Evolutionary conservation across 2,797 vertebrate genomes (phyloP), one percentile per base, ranked within the genome.

Genomic region (Todus mexicanus): DNA sequence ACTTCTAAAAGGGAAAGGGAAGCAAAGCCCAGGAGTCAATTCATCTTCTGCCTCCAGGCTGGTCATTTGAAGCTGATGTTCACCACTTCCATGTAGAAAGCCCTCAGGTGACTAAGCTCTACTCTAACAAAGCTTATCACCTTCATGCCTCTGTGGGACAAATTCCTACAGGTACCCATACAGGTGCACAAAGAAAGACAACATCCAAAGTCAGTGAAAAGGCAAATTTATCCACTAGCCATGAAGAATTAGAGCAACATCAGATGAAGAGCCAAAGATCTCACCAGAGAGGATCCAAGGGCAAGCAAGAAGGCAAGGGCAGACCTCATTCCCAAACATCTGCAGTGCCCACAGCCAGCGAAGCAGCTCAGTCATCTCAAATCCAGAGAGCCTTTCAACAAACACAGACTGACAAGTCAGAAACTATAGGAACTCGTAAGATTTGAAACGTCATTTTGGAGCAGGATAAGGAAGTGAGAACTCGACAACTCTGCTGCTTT

Each of bases 1-100:
- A 35, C 42, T 71, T 37, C 54, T 72, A 21, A 74, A 86, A 87
- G 53, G 29, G 40, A 64, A 91, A 86, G 19, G 38, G 64, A 90
- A 89, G 57, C 45, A 57, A 94, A 42, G 69, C 71, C 56, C 77
- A 56, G 0, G 5, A 74, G 53, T 33, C 61, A 76, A 76, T 71
- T 93, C 61, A 93, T 86, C 84, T 84, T 70, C 43, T 80, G 76
- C 87, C 91, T 69, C 40, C 83, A 90, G 87, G 87, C 85, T 87
- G 92, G 29, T 37, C 84, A 84, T 90, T 25, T 88, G 94, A 95
- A 94, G 75, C 47, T 60, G 43, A 50, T 3, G 2, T 57, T 81
- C 50, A 43, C 12, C 72, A 38, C 10, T n/a, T 61, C 60, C 74
- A 73, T 0, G 15, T 5, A 0, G 5, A 69, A 88, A 92, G 48